phyloP scores from a whole-genome alignment of 2,113 vertebrate species.

The Phainopepla nitens region DNA sequence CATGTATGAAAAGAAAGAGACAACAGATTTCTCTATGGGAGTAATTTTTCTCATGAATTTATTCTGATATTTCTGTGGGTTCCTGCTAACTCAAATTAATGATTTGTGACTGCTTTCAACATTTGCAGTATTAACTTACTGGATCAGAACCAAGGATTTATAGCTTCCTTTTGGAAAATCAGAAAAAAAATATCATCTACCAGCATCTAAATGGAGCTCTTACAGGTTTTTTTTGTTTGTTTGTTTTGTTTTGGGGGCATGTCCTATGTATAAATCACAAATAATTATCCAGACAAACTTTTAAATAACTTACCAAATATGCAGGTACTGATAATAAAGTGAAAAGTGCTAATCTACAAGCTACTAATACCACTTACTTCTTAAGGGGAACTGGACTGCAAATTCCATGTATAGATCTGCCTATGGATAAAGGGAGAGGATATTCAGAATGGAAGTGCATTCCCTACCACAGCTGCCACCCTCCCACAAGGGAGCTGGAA shows the following conservation, averaged over 20 bases:
- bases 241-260: neutral
- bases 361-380: neutral
- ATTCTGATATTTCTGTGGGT: neutral
- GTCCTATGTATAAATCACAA: neutral
- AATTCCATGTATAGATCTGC: neutral
- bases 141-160: neutral
- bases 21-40: neutral
- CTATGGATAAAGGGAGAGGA: neutral
- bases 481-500: neutral
- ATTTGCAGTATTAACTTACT: neutral
- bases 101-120: slow-evolving; percentile 19
- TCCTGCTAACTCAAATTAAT: neutral
- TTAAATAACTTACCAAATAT: neutral
- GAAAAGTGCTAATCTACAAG: neutral
- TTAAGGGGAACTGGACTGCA: neutral
- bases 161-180: neutral
- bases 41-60: neutral
- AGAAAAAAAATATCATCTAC: neutral
- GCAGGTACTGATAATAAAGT: neutral
- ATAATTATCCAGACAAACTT: neutral
- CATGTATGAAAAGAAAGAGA: neutral
- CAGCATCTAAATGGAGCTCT: neutral
- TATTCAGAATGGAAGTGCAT: neutral
- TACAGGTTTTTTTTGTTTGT: neutral
- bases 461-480: neutral